Conservation (phyloP, 2,888 invertebrate genomes). For the Chalcosyrphus nemorum region DNA sequence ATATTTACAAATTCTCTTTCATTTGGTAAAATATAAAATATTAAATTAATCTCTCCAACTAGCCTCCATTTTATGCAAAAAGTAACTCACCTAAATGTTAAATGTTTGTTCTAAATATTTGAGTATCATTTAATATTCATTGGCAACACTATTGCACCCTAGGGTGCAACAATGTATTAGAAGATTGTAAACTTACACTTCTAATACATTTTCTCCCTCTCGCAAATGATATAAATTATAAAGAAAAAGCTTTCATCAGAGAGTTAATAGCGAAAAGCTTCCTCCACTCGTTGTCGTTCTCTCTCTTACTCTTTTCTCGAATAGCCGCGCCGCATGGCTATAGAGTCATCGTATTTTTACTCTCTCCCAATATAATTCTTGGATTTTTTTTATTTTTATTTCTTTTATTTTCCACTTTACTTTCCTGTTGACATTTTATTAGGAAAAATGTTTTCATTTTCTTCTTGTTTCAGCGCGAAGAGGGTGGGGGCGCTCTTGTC, state of each 20-base stretch:
- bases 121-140: background rate
- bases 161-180: background rate
- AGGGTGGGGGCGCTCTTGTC: background rate
- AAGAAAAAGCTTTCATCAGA: slow-evolving; percentile 23
- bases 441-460: slow-evolving; percentile 25
- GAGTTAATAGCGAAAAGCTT: slow-evolving; percentile 15
- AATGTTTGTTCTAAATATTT: background rate
- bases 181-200: slow-evolving; percentile 1
- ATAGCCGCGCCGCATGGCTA: no score
- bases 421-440: slow-evolving; percentile 62
- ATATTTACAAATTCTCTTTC: no score
- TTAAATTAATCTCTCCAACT: no score
- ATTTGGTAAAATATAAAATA: no score
- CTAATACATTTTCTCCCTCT: slow-evolving; percentile 31
- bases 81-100: no score
- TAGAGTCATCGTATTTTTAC: no score
- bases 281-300: no score
- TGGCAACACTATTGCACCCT: slow-evolving; percentile 20
- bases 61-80: no score
- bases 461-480: background rate
- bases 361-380: background rate
- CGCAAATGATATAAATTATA: slow-evolving; percentile 13
- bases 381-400: background rate
- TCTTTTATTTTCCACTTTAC: slow-evolving; percentile 26
- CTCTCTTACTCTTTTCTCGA: no score